Evolutionary conservation across 2,797 vertebrate genomes (phyloP), one percentile per base, ranked within the genome.

Genomic region (Chaunax sp.): DNA sequence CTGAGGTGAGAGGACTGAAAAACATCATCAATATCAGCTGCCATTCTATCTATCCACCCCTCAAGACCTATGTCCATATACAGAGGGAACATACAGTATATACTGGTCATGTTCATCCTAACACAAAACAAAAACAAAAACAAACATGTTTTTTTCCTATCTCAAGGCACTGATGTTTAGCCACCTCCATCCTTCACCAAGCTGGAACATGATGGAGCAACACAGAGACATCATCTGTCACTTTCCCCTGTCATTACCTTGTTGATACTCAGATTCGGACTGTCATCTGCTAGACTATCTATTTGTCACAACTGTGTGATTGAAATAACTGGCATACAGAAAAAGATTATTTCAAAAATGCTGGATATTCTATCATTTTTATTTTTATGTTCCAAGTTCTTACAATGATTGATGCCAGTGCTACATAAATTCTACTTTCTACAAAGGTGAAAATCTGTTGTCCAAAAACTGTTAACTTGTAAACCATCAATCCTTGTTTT

Each of bases 151-250:
- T 72, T 75, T 54, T 71, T 40, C 47, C 45, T 68, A 55, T 84
- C 66, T 65, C 2, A 13, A 72, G 64, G 55, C 66, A 74, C 22
- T 78, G 75, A 84, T 79, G 82, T 78, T 77, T 40, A 46, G 56
- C 58, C 38, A 20, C 49, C 38, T 65, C 59, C 57, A 83, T 90
- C 77, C 77, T 74, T 89, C 85, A 86, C 51, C 71, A 70, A 60
- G 56, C 69, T 75, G 38, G 55, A 82, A 69, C 74, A 75, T 92
- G 90, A 93, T 88, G 77, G 85, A 94, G 80, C 83, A 86, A 85
- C 81, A 80, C 80, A 35, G 77, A 81, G 82, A 82, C 80, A 72
- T 88, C 82, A 92, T 94, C 84, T 80, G 85, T 94, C 92, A 92
- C 80, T 79, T 85, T 81, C 82, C 71, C 73, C 66, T 84, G 91